Conservation (phyloP, 1,140 invertebrate genomes). For the Tachypleus tridentatus region DNA sequence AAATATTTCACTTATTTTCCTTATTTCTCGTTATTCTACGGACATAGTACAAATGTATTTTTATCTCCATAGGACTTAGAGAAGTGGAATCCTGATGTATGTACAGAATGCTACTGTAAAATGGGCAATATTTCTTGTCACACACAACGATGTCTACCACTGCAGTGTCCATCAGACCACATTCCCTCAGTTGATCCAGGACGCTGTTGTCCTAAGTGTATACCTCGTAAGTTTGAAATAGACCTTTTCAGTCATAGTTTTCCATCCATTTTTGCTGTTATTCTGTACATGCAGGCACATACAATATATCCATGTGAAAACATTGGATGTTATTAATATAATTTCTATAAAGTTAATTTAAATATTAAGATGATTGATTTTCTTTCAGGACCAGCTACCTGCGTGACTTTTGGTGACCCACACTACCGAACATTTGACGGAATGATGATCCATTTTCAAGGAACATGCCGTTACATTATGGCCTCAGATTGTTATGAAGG, state of each 20-base stretch:
- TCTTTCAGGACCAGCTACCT: constrained; percentile 39
- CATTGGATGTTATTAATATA: background rate
- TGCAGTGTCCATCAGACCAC: constrained; percentile 58
- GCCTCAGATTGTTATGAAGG: constrained; percentile 13
- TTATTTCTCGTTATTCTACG: no score
- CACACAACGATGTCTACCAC: constrained; percentile 48
- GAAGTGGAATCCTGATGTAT: constrained; percentile 65
- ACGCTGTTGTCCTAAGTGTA: constrained; percentile 73
- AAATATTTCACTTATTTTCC: no score
- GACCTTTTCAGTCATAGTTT: background rate
- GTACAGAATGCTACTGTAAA: constrained; percentile 70
- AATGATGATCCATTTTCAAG: constrained; percentile 74
- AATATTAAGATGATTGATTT: background rate
- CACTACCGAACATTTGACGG: constrained; percentile 91
- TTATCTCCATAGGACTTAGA: constrained; percentile 56
- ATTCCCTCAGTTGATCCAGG: constrained; percentile 53
- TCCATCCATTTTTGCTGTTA: no score
- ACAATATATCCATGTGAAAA: no score
- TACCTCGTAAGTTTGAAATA: constrained; percentile 47
- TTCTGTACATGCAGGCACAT: no score
- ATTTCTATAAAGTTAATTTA: background rate
- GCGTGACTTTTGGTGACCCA: constrained; percentile 84
- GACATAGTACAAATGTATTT: background rate
- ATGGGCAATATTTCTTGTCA: constrained; percentile 67
- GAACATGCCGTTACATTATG: constrained; percentile 17